Base-by-base conservation (phyloP, 2,888 invertebrate species). In the Phragmatobia fuliginosa region DNA sequence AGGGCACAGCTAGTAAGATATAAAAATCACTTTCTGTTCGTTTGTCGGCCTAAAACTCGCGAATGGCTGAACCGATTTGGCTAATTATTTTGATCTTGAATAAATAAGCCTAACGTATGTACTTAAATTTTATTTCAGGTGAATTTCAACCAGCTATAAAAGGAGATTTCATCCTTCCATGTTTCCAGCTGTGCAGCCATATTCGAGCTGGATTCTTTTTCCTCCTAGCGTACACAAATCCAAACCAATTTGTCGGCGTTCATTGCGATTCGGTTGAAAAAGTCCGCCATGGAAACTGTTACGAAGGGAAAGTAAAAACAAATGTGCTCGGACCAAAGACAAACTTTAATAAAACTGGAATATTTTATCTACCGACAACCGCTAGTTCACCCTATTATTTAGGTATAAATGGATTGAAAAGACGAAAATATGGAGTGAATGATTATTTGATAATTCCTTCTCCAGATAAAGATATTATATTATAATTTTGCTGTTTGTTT, bases 181-280 rank as follows among this genome's bases (percentile, higher is more conserved):
- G 94, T 76, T 89, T 94, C 72, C 85, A 87, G 62, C 76, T 94
- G 4, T 94, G 94, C 86, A 94, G 94, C 67, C 94, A 94, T 77
- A 80, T 92, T 1, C 87, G 92, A 4, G 80, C 94, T 0, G 92
- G 88, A 0, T 74, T 88, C 71, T 94, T 93, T 85, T 93, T 91
- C 91, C 73, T 87, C 0, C 60, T 87, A 0, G 87, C 94, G 0
- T 81, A 81, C 67, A 77, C 74, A 11, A 85, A 92, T 72, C 88
- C 90, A 0, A 87, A 90, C 70, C 83, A 91, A 62, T 94, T 94
- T 76, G 25, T 90, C 45, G 93, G 88, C 4, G 87, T 92, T 0
- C 86, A 83, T 2, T 94, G 94, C 77, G 81, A 88, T 2, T 86
- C 91, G 0, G 85, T 94, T 0, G 82, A 84, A 6, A 72, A 87